phyloP scores from a whole-genome alignment of 1,140 invertebrate genomes.

The Magallana ariakensis region DNA sequence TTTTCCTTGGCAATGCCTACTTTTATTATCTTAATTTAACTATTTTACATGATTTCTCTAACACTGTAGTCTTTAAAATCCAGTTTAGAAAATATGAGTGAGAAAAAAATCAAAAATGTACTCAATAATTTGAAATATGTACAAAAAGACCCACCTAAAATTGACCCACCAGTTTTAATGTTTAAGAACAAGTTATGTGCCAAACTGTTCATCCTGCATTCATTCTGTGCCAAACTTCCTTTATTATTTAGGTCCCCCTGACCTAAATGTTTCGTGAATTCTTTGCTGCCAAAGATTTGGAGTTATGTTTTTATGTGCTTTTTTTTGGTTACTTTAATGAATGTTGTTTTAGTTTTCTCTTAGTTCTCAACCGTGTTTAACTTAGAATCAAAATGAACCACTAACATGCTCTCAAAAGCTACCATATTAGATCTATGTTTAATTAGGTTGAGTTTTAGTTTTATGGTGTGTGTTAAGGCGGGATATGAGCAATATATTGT shows the following conservation, averaged over 20 bases:
- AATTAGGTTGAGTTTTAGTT: not conserved
- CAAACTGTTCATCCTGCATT: constrained; percentile 22
- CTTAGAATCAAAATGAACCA: too few relatives aligned
- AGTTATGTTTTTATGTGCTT: not conserved
- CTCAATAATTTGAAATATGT: too few relatives aligned
- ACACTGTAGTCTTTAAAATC: too few relatives aligned
- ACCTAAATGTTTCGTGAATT: constrained; percentile 24
- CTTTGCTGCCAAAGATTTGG: constrained; percentile 10
- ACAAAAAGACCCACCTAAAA: too few relatives aligned
- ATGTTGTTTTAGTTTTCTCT: not conserved
- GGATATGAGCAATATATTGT: constrained; percentile 23
- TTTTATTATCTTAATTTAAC: too few relatives aligned
- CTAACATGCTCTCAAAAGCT: too few relatives aligned
- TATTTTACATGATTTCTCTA: too few relatives aligned
- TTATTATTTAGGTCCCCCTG: not conserved
- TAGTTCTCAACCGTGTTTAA: not conserved
- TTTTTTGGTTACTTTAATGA: not conserved
- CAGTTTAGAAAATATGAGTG: too few relatives aligned
- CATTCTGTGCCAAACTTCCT: constrained; percentile 4
- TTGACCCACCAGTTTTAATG: not conserved
- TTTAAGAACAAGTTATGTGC: not conserved
- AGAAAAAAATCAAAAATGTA: too few relatives aligned
- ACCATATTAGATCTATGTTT: not conserved
- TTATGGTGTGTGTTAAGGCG: not conserved
- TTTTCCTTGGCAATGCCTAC: too few relatives aligned